Evolutionary conservation across 2,888 invertebrate species (phyloP), one percentile per base, ranked within the genome.

Genomic region (Aphidoletes aphidimyza): DNA sequence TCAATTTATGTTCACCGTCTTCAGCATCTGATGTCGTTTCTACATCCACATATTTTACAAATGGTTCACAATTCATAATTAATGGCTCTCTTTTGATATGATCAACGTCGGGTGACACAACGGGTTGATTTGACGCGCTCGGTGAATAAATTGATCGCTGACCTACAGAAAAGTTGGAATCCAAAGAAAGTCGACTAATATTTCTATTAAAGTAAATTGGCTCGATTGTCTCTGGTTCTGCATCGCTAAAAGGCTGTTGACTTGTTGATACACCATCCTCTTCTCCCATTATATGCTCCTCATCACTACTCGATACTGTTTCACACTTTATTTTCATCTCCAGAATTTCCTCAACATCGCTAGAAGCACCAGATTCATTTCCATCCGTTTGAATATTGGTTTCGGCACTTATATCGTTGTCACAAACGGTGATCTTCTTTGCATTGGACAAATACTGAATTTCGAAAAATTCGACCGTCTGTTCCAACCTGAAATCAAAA

Each of bases 91-190:
- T 47, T 11, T 47, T 47, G 47, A 47, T 54, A 19, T 47, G 47
- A 47, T 47, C 47, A 17, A 54, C 3, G 22, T 54, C 47, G 9
- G 54, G 69, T 14, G 69, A 54, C 9, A 54, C 2, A 11, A 69
- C 30, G 17, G 69, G 34, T 69, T 69, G 69, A 69, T 69, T 69
- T 69, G 69, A 69, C 0, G 69, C 30, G 69, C 30, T 69, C 14
- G 69, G 69, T 5, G 69, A 69, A 30, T 30, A 69, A 19, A 14
- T 69, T 34, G 69, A 30, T 11, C 14, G 69, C 0, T 30, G 30
- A 14, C 14, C 69, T 9, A 42, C 14, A 2, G 69, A 69, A 30
- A 69, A 9, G n/a, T 3, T 1, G 2, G 69, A 69, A 34, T 69
- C 69, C 17, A 69, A 69, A 26, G 69, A 30, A 14, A 30, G 69